These are phyloP conservation scores for Drosophila yakuba DNA, from an alignment of 1,140 invertebrate species.

Conservation along the genomic window DNA sequence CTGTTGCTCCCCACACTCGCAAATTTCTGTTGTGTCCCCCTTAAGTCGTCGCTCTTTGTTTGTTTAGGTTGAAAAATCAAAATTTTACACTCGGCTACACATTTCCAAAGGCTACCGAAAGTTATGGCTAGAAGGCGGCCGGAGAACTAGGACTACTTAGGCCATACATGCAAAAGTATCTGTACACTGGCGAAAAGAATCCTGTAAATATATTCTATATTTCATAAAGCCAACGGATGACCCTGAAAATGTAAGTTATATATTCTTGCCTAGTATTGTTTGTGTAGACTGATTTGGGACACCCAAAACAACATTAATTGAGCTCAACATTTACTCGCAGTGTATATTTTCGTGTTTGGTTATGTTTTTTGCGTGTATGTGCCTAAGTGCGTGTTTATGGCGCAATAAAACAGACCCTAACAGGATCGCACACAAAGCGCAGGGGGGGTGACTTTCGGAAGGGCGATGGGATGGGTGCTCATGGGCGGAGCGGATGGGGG, in stretches of 20 bases:
- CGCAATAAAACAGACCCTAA: conserved; percentile 81
- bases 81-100: conserved; percentile 76
- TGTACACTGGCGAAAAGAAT: background rate
- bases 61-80: conserved; percentile 73
- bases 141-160: conserved; percentile 27
- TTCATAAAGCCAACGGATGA: too few species aligned
- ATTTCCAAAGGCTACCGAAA: conserved; percentile 71
- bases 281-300: too few species aligned
- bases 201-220: too few species aligned
- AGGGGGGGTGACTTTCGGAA: conserved; percentile 10
- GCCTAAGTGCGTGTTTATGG: conserved; percentile 81
- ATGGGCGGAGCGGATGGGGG: background rate
- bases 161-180: conserved; percentile 31
- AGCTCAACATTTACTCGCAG: background rate
- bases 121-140: conserved; percentile 39
- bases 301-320: too few species aligned
- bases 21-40: background rate
- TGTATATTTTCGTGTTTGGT: conserved; percentile 22
- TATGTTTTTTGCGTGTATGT: conserved; percentile 53
- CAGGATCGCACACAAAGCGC: conserved; percentile 54
- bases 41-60: conserved; percentile 17
- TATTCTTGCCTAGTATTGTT: too few species aligned
- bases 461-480: background rate
- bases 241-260: too few species aligned
- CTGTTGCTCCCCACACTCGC: conserved; percentile 14